Evolutionary conservation across 2,888 invertebrate genomes (phyloP), one percentile per base, ranked within the genome.

Genomic region (Notodonta dromedarius): DNA sequence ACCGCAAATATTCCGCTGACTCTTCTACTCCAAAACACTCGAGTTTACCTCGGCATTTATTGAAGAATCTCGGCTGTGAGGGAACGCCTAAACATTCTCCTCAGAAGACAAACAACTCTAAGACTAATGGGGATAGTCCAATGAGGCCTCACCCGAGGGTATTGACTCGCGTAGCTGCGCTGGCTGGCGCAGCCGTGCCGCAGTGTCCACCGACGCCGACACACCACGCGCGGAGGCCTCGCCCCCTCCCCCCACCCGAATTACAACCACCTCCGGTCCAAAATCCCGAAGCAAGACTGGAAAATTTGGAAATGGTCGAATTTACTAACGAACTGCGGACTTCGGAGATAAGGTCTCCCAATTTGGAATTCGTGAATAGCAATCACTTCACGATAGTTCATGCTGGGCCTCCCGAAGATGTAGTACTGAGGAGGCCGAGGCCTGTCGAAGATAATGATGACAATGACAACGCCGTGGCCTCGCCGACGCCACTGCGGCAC

Each of bases 191-290:
- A 56, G 92, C 94, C 0, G 88, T 92, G 52, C 94, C 96, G 0
- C 95, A 97, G 68, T 97, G 97, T 80, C 97, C 97, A 4, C 98
- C 98, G 0, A 98, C 98, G 0, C 98, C 98, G 0, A 98, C 97
- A 0, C 98, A 98, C 86, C 97, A 97, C 80, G 96, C 97, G 0
- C 94, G 96, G 52, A 94, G 96, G 56, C 94, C 95, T 8, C 93
- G 95, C 66, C 95, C 95, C 14, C 88, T 95, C 70, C 95, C 94
- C 0, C 93, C 93, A 0, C 94, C 95, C 0, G 94, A 93, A 57
- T 82, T 95, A 42, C 94, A 94, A 63, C 94, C 94, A 0, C 93
- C 94, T 2, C 94, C 94, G 0, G 85, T 89, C 14, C 94, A 94
- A 73, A 89, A 93, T 73, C 44, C 79, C 42, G 87, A 89, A 52